Conservation (phyloP, 2,888 invertebrate species). For the Drosophila nr. fundita region DNA sequence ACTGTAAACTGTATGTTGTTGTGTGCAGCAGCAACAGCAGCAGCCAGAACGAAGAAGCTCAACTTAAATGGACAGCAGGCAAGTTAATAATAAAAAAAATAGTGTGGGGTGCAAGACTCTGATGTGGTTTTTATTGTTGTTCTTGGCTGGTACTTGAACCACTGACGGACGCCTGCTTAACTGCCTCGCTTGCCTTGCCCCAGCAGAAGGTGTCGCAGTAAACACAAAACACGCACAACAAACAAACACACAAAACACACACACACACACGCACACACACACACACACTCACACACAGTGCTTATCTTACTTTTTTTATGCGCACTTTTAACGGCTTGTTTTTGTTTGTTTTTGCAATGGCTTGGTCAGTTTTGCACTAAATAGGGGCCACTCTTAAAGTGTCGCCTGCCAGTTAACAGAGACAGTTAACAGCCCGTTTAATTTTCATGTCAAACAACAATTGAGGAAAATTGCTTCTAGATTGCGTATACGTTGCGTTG, state of each 20-base stretch:
- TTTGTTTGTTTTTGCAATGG: conserved; percentile 56
- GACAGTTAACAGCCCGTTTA: conserved; percentile 47
- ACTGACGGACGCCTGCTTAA: conserved; percentile 25
- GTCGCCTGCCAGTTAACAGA: conserved; percentile 52
- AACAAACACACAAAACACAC: conserved; percentile 4
- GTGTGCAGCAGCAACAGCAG: neutral
- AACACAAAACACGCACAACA: conserved; percentile 12
- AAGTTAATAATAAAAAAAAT: conserved; percentile 7
- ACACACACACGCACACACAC: conserved; percentile 7
- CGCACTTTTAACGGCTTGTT: conserved; percentile 47
- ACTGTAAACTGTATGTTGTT: conserved; percentile 12
- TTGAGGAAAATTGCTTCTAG: conserved; percentile 27
- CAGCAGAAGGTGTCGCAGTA: conserved; percentile 37
- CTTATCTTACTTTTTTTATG: conserved; percentile 63
- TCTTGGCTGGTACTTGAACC: conserved; percentile 22
- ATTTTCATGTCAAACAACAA: conserved; percentile 34
- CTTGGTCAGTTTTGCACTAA: conserved; percentile 31
- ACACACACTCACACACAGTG: conserved; percentile 15
- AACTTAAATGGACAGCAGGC: conserved; percentile 36
- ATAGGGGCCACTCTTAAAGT: conserved; percentile 1
- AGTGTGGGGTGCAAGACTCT: conserved; percentile 18
- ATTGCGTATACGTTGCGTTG: conserved; percentile 47
- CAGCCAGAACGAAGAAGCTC: conserved; percentile 14
- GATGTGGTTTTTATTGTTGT: conserved; percentile 3
- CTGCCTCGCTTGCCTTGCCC: conserved; percentile 31